phyloP scores from a whole-genome alignment of 2,113 vertebrate species.

The Laticauda colubrina region DNA sequence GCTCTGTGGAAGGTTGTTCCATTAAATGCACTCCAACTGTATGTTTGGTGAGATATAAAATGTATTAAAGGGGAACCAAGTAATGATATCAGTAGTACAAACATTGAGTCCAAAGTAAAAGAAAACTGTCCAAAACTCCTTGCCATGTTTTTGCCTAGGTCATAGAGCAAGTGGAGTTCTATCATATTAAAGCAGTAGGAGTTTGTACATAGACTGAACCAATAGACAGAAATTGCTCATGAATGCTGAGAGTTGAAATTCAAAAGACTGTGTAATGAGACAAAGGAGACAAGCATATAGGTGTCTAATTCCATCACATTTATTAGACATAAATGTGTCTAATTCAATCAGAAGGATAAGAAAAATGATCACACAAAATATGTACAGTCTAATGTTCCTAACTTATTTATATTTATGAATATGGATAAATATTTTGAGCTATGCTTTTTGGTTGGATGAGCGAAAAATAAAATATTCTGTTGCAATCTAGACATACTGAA shows the following conservation, averaged over 20 bases:
- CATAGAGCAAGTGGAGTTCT: conserved; percentile 14
- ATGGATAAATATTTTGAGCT: not conserved
- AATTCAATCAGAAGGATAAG: not conserved
- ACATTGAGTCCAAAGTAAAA: not conserved
- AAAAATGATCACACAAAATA: not conserved
- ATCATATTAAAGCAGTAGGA: not conserved
- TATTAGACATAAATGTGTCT: not conserved
- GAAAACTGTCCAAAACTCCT: not conserved
- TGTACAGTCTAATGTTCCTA: not conserved
- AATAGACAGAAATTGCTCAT: conserved; percentile 21
- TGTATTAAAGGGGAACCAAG: not conserved
- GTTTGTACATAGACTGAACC: conserved; percentile 11
- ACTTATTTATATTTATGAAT: not conserved
- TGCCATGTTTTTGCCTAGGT: not conserved
- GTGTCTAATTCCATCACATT: too few species aligned
- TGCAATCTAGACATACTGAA: not conserved
- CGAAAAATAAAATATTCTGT: not conserved
- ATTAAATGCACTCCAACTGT: not conserved
- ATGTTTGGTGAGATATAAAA: not conserved
- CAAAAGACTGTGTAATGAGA: not conserved
- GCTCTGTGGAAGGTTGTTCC: not conserved
- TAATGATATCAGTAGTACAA: not conserved
- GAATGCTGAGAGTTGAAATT: conserved; percentile 15
- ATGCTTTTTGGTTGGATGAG: not conserved
- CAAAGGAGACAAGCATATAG: not conserved